Base-by-base conservation (phyloP, 2,888 invertebrate species). In the Eumacrocentrus americanus region DNA sequence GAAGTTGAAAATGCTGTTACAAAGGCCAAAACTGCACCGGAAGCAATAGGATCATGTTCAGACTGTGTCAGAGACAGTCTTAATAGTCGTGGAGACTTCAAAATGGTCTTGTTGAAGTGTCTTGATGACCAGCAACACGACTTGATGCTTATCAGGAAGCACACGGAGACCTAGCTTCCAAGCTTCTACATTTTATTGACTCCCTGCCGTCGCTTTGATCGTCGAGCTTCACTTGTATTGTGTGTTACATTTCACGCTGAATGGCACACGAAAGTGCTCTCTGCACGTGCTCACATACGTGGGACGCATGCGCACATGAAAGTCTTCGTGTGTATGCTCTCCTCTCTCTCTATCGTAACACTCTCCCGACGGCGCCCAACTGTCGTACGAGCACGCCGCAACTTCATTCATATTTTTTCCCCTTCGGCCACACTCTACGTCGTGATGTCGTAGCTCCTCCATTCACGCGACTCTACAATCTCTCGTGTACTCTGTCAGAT, bases 401-500 rank as follows among this genome's bases (percentile, higher is more conserved):
- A 53, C 61, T 72, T 69, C 72, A 72, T 72, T 72, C 72, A 72
- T 72, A 71, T 71, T 71, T 72, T 70, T 72, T 69, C 64, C 69
- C 59, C 63, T 65, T 67, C 68, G 64, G 60, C 66, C 63, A 60
- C 64, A 65, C 54, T 58, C 51, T 61, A 60, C 35, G 46, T 46
- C 23, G 46, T 46, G 7, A 2, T 40, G 14, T 23, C 38, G 50
- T 16, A 35, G 51, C 50, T 57, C 60, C 62, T 65, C 62, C 67
- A 68, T 67, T 68, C 66, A 65, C 64, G 62, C 61, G 59, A 56
- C 56, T 60, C 62, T 40, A 44, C 53, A 44, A 52, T 16, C 50
- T 20, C 48, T 16, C 47, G 46, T 18, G n/a, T 25, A 56, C 29
- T 25, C 48, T 51, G 20, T 51, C 44, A 9, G 16, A 48, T 55